phyloP scores from a whole-genome alignment of 2,797 vertebrate species.

The Pseudochirops cupreus region DNA sequence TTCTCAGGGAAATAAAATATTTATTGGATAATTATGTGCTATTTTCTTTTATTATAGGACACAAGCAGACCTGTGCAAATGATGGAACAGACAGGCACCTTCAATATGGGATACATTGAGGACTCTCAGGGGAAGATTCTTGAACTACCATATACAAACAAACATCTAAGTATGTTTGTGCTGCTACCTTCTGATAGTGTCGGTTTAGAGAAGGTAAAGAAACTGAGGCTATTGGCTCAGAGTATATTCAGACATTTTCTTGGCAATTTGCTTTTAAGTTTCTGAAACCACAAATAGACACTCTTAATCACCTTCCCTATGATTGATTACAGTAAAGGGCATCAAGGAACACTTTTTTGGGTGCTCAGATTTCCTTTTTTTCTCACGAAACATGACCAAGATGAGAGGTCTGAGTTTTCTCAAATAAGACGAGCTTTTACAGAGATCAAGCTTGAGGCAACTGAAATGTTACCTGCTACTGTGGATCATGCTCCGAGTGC shows the following conservation, averaged over 20 bases:
- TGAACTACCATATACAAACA: conserved; percentile 81
- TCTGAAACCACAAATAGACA: neutral
- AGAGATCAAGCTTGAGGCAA: neutral
- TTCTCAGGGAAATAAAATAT: neutral
- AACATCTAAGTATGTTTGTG: conserved; percentile 81
- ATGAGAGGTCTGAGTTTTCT: neutral
- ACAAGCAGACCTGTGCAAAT: conserved; percentile 79
- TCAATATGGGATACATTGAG: conserved; percentile 70
- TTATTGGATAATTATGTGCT: neutral
- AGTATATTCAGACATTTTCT: neutral
- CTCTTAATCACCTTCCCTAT: neutral
- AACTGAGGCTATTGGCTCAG: neutral
- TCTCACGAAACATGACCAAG: neutral
- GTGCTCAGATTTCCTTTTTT: fast-evolving
- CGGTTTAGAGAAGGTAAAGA: conserved; percentile 80
- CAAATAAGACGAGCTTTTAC: neutral
- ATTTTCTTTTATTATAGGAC: conserved; percentile 73
- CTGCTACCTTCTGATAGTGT: conserved; percentile 77
- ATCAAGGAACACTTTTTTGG: neutral
- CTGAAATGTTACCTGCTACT: neutral
- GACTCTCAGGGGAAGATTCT: conserved; percentile 76
- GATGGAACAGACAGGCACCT: conserved; percentile 79
- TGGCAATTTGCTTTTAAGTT: neutral
- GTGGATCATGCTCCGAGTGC: neutral
- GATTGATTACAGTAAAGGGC: fast-evolving